Evolutionary conservation across 64 coral and sea anemone species (phyloP), one percentile per base, ranked within the genome.

Genomic region (Dendronephthya gigantea): DNA sequence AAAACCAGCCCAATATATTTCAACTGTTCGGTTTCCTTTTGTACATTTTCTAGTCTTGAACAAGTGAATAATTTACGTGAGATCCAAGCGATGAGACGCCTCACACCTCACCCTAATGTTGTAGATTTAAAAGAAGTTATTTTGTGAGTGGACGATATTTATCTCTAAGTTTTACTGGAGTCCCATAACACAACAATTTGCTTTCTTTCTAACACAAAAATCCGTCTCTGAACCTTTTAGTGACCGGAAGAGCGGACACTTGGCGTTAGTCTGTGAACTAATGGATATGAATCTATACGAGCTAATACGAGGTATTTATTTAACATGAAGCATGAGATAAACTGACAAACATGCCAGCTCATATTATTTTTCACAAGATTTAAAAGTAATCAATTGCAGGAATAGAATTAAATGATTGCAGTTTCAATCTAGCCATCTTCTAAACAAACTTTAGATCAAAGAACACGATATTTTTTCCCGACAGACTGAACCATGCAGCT

Each of bases 241-340:
- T 76, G 94, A 97, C 32, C 93, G 89, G 82, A 91, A 91, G 49
- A 97, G 62, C 84, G 94, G 94, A 87, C 72, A 86, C 0, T 82
- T 97, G 33, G 94, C 94, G 19, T 87, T 97, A 32, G 93, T 97
- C 22, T 93, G 91, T 82, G 94, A 97, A 47, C 87, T 97, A 40
- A 97, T 97, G 94, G 94, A 97, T 30, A 97, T 97, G 94, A 97
- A 97, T 51, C 84, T 97, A 12, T 97, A 97, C 84, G 94, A 97
- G 83, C 55, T 97, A 50, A 97, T 97, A 85, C 45, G 94, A 93
- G 94, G 94, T 97, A 97, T 17, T 33, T n/a, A n/a, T n/a, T 0
- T 62, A 23, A 62, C 10, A 22, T 7, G 55, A 19, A 62, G 6
- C 25, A 0, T 62, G 25, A 19, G 25, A 19, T 19, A 19, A 13